Evolutionary conservation across 2,113 vertebrate species (phyloP).

Genomic region (Brachirus orientalis): DNA sequence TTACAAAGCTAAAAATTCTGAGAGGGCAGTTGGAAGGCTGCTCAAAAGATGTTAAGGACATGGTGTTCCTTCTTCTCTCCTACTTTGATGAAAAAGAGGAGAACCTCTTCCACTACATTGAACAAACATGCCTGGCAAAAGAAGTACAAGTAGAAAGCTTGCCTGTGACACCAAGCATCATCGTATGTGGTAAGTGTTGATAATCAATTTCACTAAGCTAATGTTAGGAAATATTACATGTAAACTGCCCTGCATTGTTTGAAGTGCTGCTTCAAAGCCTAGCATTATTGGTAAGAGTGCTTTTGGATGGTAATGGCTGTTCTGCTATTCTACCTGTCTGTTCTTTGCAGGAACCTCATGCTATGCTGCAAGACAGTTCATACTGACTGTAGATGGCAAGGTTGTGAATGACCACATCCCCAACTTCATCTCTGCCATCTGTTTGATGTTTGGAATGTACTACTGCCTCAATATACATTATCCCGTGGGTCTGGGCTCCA

Average conservation of each 20-base stretch:
- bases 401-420: conserved; percentile 11
- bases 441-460: conserved; percentile 46
- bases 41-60: conserved; percentile 38
- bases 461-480: conserved; percentile 53
- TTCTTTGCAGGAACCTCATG: conserved; percentile 31
- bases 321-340: conserved; percentile 4
- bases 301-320: conserved; percentile 1
- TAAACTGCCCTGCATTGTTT: no score
- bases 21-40: conserved; percentile 29
- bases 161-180: conserved; percentile 47
- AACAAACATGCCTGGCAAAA: conserved; percentile 24
- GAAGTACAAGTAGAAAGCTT: conserved; percentile 34
- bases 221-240: background rate
- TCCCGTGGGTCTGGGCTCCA: conserved; percentile 33
- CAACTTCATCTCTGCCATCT: conserved; percentile 17
- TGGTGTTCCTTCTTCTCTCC: conserved; percentile 44
- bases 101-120: conserved; percentile 18
- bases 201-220: background rate
- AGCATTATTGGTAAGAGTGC: background rate
- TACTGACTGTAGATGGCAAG: no score
- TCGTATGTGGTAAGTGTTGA: conserved; percentile 52
- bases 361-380: background rate
- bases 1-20: conserved; percentile 21
- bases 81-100: conserved; percentile 51
- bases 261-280: background rate